Evolutionary conservation across 1,140 invertebrate species (phyloP).

Genomic region (Tetramorium simillimum): DNA sequence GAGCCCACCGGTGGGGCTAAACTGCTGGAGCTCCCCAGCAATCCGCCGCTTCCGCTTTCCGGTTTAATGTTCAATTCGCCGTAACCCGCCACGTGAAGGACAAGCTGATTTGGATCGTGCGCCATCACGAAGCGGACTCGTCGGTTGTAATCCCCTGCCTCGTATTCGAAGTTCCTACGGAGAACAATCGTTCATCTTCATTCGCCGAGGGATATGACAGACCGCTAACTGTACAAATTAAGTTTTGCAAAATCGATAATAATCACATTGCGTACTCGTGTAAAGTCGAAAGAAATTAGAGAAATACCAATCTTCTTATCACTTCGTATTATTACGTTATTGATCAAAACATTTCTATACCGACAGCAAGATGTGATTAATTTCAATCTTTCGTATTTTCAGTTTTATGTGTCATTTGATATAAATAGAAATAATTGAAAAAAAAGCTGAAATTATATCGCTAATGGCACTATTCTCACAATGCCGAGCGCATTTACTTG

Average conservation of each 20-base stretch:
- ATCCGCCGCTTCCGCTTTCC: slow-evolving; percentile 82
- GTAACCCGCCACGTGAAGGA: slow-evolving; percentile 93
- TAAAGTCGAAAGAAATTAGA: neutral
- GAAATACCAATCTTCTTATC: neutral
- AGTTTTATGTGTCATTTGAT: neutral
- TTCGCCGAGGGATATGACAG: slow-evolving; percentile 18
- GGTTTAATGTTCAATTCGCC: slow-evolving; percentile 93
- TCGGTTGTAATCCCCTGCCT: slow-evolving; percentile 94
- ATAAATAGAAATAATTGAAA: neutral
- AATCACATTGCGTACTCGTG: neutral
- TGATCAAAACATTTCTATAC: neutral
- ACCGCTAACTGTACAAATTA: neutral
- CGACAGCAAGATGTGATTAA: neutral
- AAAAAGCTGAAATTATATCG: neutral
- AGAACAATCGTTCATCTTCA: slow-evolving; percentile 44
- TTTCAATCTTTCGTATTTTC: neutral
- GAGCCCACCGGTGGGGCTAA: slow-evolving; percentile 87
- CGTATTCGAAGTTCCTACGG: slow-evolving; percentile 94
- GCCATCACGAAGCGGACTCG: slow-evolving; percentile 94
- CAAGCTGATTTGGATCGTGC: slow-evolving; percentile 95
- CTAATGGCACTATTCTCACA: neutral
- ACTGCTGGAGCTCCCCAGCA: slow-evolving; percentile 84
- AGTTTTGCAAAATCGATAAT: neutral
- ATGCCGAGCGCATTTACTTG: neutral
- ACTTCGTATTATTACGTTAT: neutral